A percentile compares a stretch with the other conserved stretches of the same genome.
These are phyloP conservation scores for Anthonomus grandis DNA, from an alignment of 1,140 invertebrate species.

Conservation along the genomic window DNA sequence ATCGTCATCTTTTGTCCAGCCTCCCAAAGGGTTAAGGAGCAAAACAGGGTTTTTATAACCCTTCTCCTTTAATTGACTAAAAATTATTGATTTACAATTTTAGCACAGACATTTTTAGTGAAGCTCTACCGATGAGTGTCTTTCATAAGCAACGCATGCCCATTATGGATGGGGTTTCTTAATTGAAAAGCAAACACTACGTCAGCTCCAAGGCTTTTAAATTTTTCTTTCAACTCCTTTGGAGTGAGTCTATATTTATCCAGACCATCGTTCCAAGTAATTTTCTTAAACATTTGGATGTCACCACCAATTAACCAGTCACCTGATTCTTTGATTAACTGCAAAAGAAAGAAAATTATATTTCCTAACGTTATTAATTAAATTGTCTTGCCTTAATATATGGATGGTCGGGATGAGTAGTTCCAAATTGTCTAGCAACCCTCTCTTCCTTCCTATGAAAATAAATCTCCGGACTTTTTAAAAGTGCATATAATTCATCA, in stretches of 20 bases:
- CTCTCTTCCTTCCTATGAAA: slow-evolving; percentile 94
- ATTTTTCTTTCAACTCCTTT: slow-evolving; percentile 80
- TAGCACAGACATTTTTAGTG: background rate
- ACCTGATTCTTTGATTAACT: slow-evolving; percentile 87
- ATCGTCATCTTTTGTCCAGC: slow-evolving; percentile 99
- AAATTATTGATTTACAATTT: background rate
- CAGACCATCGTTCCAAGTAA: slow-evolving; percentile 92
- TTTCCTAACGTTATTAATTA: background rate
- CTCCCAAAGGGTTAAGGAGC: slow-evolving; percentile 92
- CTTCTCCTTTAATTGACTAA: slow-evolving; percentile 70
- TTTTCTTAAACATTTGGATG: slow-evolving; percentile 84
- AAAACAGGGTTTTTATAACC: slow-evolving; percentile 94
- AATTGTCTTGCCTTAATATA: slow-evolving; percentile 65
- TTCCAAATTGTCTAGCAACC: slow-evolving; percentile 89
- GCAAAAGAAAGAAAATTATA: background rate
- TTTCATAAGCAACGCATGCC: slow-evolving; percentile 96
- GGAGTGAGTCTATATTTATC: slow-evolving; percentile 94
- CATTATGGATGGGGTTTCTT: slow-evolving; percentile 98
- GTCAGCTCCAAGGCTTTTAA: slow-evolving; percentile 84
- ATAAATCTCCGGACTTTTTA: slow-evolving; percentile 92
- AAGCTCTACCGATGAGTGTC: slow-evolving; percentile 66
- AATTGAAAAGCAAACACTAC: slow-evolving; percentile 98
- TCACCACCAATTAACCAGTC: slow-evolving; percentile 96
- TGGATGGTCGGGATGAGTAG: slow-evolving; percentile 81
- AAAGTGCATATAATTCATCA: slow-evolving; percentile 73